Percentiles rank a stretch among this genome's conserved stretches.
Conservation (phyloP, 2,113 vertebrate genomes). For the Glaucidium brasilianum region DNA sequence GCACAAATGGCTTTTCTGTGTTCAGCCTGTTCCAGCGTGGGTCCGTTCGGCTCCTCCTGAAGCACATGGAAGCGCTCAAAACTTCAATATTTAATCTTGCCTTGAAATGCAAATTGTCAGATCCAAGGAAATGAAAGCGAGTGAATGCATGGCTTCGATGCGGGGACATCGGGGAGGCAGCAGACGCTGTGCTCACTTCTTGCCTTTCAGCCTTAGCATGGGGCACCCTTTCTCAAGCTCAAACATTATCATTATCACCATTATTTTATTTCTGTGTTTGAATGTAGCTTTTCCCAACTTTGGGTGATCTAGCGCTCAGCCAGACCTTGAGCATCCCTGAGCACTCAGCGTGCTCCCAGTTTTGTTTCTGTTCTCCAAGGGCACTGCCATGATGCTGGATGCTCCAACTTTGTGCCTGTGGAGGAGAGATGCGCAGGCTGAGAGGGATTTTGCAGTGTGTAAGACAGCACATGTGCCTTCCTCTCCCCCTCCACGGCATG, state of each 20-base stretch:
- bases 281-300: neutral
- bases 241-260: neutral
- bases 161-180: neutral
- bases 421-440: neutral
- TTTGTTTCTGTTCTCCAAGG: neutral
- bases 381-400: neutral
- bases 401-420: neutral
- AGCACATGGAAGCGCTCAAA: slow-evolving; percentile 54
- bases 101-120: slow-evolving; percentile 58
- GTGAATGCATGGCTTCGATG: neutral
- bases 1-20: slow-evolving; percentile 68
- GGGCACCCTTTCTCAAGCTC: neutral
- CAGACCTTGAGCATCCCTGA: neutral
- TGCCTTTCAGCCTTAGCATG: neutral
- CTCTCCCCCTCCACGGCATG: neutral
- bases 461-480: neutral
- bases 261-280: neutral
- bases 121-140: slow-evolving; percentile 13
- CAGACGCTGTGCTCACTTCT: neutral
- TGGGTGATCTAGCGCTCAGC: neutral
- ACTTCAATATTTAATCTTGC: slow-evolving; percentile 68
- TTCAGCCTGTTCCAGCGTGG: slow-evolving; percentile 27
- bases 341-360: rapidly evolving
- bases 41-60: slow-evolving; percentile 37
- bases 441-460: neutral